Conservation (phyloP, 92 coral and sea anemone species). For the Montipora capitata region DNA sequence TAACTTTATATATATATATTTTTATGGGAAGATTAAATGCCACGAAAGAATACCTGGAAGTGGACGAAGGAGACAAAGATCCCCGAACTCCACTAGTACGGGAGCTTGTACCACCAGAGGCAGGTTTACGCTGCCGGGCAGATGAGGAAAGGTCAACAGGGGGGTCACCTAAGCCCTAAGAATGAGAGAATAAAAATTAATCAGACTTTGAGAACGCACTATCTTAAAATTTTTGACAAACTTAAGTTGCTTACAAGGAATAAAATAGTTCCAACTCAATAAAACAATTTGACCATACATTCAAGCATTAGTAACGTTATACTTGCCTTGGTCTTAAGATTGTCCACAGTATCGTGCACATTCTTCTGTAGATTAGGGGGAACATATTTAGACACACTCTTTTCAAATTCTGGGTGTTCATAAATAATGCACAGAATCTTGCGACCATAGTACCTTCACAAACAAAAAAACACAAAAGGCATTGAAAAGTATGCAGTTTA, state of each 20-base stretch:
- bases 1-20: no score
- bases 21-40: not conserved
- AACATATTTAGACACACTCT: conserved; percentile 85
- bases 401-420: conserved; percentile 96
- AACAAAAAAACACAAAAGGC: not conserved
- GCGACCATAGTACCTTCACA: conserved; percentile 93
- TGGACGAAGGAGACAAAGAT: conserved; percentile 79
- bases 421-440: conserved; percentile 85
- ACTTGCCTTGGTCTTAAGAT: conserved; percentile 84
- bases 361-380: conserved; percentile 86
- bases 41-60: conserved; percentile 63
- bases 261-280: no score
- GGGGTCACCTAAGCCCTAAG: conserved; percentile 96
- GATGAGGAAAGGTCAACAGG: conserved; percentile 94
- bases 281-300: no score
- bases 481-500: no score
- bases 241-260: no score
- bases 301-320: no score
- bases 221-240: no score
- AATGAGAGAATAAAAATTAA: not conserved
- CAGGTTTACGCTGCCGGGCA: conserved; percentile 86
- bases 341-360: conserved; percentile 89
- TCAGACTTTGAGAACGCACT: no score
- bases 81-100: conserved; percentile 87
- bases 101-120: conserved; percentile 80